phyloP scores from a whole-genome alignment of 2,797 vertebrate species.

The Strix occidentalis region DNA sequence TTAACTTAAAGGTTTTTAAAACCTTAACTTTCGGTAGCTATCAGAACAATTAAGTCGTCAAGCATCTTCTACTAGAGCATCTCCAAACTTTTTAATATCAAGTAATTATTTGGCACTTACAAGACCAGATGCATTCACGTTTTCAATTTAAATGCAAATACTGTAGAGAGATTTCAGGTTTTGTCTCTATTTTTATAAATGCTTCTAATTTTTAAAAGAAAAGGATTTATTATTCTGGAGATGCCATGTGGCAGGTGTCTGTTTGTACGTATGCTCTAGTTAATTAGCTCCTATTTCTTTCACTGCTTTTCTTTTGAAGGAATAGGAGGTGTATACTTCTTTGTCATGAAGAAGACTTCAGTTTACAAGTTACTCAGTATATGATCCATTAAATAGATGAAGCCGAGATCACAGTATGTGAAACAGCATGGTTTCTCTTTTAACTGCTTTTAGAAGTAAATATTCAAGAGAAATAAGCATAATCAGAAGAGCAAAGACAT shows the following conservation, averaged over 20 bases:
- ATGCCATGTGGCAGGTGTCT: background rate
- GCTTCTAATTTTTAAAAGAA: constrained; percentile 13
- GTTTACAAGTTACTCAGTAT: background rate
- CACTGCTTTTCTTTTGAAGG: background rate
- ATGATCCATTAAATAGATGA: background rate
- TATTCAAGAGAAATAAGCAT: background rate
- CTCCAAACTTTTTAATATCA: constrained; percentile 66
- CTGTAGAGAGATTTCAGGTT: constrained; percentile 30
- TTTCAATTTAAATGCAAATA: constrained; percentile 77
- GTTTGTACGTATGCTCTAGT: background rate
- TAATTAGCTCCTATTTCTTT: constrained; percentile 43
- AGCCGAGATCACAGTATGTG: background rate
- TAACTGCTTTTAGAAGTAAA: background rate
- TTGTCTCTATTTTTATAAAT: constrained; percentile 57
- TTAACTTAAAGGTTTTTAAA: background rate
- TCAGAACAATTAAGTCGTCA: constrained; percentile 62
- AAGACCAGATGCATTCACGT: constrained; percentile 55
- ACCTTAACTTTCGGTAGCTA: constrained; percentile 28
- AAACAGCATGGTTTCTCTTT: background rate
- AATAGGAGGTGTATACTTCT: background rate
- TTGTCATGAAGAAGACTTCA: background rate
- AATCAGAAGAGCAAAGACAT: background rate
- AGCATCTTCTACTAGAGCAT: constrained; percentile 25
- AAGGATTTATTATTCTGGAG: constrained; percentile 7
- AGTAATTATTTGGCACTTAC: constrained; percentile 66